A percentile compares a stretch with the other conserved stretches of the same genome.
Conservation (phyloP, 1,140 invertebrate genomes). For the Aleiodes sp. region DNA sequence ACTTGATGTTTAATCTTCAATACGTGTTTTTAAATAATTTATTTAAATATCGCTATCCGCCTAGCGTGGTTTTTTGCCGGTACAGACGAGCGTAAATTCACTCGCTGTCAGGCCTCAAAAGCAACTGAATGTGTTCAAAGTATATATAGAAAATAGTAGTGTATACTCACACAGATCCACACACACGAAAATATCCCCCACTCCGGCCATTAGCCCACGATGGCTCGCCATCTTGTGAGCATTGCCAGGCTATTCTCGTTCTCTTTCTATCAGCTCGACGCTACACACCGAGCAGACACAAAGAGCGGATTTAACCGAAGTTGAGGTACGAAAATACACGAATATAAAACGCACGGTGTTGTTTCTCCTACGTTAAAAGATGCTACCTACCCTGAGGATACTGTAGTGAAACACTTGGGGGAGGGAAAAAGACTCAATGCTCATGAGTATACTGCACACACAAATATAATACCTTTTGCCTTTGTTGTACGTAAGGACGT, state of each 20-base stretch:
- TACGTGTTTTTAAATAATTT: neutral
- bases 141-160: too few species aligned
- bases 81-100: slow-evolving; percentile 36
- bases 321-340: slow-evolving; percentile 29
- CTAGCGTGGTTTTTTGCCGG: slow-evolving; percentile 29
- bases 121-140: slow-evolving; percentile 33
- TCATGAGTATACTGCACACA: neutral
- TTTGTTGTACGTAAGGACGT: slow-evolving; percentile 4
- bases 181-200: too few species aligned
- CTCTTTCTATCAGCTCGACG: slow-evolving; percentile 12
- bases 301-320: slow-evolving; percentile 33
- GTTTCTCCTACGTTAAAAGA: neutral
- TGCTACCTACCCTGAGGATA: slow-evolving; percentile 1
- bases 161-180: too few species aligned
- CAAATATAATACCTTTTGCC: neutral
- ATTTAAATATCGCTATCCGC: slow-evolving; percentile 1
- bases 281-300: slow-evolving; percentile 26
- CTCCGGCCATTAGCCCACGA: slow-evolving; percentile 17
- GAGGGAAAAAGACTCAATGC: neutral
- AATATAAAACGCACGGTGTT: neutral
- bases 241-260: slow-evolving; percentile 11
- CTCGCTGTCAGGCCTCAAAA: slow-evolving; percentile 39
- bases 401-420: neutral
- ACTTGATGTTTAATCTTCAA: too few species aligned
- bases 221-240: slow-evolving; percentile 29